phyloP scores from a whole-genome alignment of 2,888 invertebrate genomes.

The Drosophila putrida region DNA sequence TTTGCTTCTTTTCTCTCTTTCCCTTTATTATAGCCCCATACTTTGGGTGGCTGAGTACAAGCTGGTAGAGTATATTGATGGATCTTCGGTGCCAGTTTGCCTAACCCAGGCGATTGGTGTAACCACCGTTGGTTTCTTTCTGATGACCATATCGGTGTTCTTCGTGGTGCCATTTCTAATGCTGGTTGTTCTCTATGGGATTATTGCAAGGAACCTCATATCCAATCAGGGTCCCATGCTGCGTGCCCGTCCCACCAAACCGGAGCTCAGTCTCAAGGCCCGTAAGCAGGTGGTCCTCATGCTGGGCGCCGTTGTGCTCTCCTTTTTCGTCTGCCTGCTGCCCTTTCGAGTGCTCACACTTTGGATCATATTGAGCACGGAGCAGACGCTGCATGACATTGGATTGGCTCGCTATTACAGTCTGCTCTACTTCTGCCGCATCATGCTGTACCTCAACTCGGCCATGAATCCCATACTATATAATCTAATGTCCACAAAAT shows the following conservation, averaged over 20 bases:
- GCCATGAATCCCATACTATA: conserved; percentile 97
- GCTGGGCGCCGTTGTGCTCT: conserved; percentile 94
- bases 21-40: conserved; percentile 88
- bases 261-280: conserved; percentile 90
- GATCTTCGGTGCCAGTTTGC: conserved; percentile 90
- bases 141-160: conserved; percentile 92
- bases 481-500: conserved; percentile 96
- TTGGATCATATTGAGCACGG: conserved; percentile 92
- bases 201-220: conserved; percentile 93
- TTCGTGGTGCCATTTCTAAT: conserved; percentile 93
- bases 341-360: conserved; percentile 94
- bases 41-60: conserved; percentile 91
- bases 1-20: conserved; percentile 44
- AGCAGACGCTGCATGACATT: conserved; percentile 89
- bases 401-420: conserved; percentile 93
- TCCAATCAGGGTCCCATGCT: conserved; percentile 88
- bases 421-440: conserved; percentile 92
- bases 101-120: conserved; percentile 91
- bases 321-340: conserved; percentile 95
- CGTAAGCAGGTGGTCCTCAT: conserved; percentile 94
- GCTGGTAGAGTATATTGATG: conserved; percentile 89
- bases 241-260: conserved; percentile 90
- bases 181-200: conserved; percentile 92
- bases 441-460: conserved; percentile 95
- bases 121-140: conserved; percentile 92